Conservation (phyloP, 2,888 invertebrate genomes). For the Catonia carolina region DNA sequence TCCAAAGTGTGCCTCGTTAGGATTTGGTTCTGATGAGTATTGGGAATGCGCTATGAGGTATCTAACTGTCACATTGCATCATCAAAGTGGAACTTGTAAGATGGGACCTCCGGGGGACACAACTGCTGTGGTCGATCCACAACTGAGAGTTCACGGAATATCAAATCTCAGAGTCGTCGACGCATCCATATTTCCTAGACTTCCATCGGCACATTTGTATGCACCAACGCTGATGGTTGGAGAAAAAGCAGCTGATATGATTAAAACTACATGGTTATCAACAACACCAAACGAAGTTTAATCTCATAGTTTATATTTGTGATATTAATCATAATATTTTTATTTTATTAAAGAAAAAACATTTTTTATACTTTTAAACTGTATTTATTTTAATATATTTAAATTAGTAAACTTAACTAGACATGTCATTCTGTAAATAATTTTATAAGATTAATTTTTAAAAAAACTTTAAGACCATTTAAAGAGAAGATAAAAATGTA, state of each 20-base stretch:
- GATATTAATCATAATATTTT: too few species aligned
- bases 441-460: too few species aligned
- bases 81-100: slow-evolving; percentile 61
- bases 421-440: too few species aligned
- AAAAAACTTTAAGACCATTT: too few species aligned
- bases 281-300: background rate
- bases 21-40: slow-evolving; percentile 53
- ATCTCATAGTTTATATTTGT: too few species aligned
- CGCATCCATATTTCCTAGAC: slow-evolving; percentile 48
- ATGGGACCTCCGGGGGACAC: slow-evolving; percentile 52
- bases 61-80: slow-evolving; percentile 55
- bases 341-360: too few species aligned
- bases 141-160: slow-evolving; percentile 49
- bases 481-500: too few species aligned
- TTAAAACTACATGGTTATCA: slow-evolving; percentile 32
- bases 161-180: slow-evolving; percentile 49
- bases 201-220: slow-evolving; percentile 52
- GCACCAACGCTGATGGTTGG: slow-evolving; percentile 47
- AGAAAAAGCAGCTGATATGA: slow-evolving; percentile 42
- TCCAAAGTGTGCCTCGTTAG: slow-evolving; percentile 48
- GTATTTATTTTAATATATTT: too few species aligned
- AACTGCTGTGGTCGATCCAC: slow-evolving; percentile 47
- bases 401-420: too few species aligned
- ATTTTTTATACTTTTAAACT: too few species aligned
- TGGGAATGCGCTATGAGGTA: slow-evolving; percentile 58